Evolutionary conservation across 2,113 vertebrate species (phyloP).

Genomic region (pig (Sus scrofa)): T2T-Sscrofa CM000820.6:135771501-135772000

Average conservation of each 20-base stretch:
- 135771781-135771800: neutral
- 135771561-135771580: neutral
- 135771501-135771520: neutral
- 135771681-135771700: neutral
- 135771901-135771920: neutral
- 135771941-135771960: neutral
- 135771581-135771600: neutral
- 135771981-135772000: neutral
- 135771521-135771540: neutral
- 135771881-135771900: neutral
- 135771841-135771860: neutral
- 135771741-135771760: neutral
- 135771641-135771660: neutral
- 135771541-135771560: neutral
- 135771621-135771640: neutral
- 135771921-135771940: neutral
- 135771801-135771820: neutral
- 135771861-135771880: neutral
- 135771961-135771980: neutral
- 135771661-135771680: neutral
- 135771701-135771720: neutral
- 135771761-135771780: neutral
- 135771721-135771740: slow-evolving; percentile 14
- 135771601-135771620: neutral
- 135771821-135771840: neutral